Conservation (phyloP, 2,113 vertebrate species). For the Chaenocephalus aceratus region DNA sequence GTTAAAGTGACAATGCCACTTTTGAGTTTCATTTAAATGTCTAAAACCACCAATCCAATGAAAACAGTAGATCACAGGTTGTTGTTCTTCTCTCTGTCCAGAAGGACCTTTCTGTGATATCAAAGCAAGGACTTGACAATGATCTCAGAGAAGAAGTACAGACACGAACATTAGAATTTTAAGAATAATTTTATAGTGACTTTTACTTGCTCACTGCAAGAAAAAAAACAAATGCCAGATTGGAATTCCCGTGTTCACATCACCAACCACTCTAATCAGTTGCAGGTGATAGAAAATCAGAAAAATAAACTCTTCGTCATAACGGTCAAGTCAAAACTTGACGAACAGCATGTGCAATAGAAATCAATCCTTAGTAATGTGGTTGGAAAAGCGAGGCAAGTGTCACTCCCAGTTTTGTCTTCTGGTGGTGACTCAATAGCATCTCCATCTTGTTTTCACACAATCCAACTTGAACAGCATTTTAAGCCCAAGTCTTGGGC, state of each 20-base stretch:
- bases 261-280: slow-evolving; percentile 24
- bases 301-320: slow-evolving; percentile 20
- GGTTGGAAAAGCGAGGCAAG: slow-evolving; percentile 17
- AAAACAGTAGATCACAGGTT: background rate
- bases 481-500: background rate
- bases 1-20: slow-evolving; percentile 1
- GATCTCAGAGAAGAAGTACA: slow-evolving; percentile 24
- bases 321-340: slow-evolving; percentile 37
- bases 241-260: slow-evolving; percentile 47
- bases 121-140: slow-evolving; percentile 21
- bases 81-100: background rate
- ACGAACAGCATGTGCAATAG: slow-evolving; percentile 46
- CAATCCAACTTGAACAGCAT: background rate
- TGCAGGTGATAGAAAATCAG: slow-evolving; percentile 11
- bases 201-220: slow-evolving; percentile 20
- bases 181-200: slow-evolving; percentile 10
- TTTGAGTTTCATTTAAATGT: slow-evolving; percentile 3
- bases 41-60: background rate
- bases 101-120: background rate
- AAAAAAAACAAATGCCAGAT: slow-evolving; percentile 9
- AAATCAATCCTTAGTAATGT: slow-evolving; percentile 27
- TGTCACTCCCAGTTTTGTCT: slow-evolving; percentile 33
- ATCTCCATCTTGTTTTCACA: slow-evolving; percentile 1
- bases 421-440: slow-evolving; percentile 7
- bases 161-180: slow-evolving; percentile 23